phyloP scores from a whole-genome alignment of 2,113 vertebrate genomes.

The Aptenodytes forsteri region DNA sequence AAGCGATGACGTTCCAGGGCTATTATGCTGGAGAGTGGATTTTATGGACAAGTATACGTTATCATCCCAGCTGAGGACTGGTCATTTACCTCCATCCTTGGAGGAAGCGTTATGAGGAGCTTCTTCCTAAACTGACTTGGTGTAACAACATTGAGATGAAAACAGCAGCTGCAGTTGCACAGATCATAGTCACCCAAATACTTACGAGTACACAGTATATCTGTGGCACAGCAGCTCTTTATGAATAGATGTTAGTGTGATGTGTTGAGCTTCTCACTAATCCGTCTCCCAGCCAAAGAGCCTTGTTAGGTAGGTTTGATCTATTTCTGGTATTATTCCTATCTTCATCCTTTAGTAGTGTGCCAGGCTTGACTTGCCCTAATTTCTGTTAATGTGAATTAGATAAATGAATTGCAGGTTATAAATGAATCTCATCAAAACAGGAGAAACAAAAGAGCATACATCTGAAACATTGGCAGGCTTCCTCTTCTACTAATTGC shows the following conservation, averaged over 20 bases:
- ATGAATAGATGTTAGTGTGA: not conserved
- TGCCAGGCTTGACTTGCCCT: constrained; percentile 37
- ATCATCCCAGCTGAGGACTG: not conserved
- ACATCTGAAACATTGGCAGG: constrained; percentile 30
- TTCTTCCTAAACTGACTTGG: not conserved
- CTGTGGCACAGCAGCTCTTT: not conserved
- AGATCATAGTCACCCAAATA: not conserved
- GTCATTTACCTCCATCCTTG: not conserved
- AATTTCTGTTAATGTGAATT: constrained; percentile 47
- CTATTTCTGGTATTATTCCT: not conserved
- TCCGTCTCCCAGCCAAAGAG: not conserved
- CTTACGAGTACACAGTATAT: not conserved
- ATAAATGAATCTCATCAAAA: constrained; percentile 53
- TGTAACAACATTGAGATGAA: not conserved
- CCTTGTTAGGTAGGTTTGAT: not conserved
- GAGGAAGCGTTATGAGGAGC: not conserved
- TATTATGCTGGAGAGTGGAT: not conserved
- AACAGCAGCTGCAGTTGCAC: not conserved
- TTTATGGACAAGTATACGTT: not conserved
- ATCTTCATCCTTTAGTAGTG: not conserved
- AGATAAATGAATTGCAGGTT: constrained; percentile 47
- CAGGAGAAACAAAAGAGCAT: constrained; percentile 25
- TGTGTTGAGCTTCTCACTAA: not conserved
- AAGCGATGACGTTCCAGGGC: not conserved
- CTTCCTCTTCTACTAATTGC: constrained; percentile 55